A percentile compares a stretch with the other conserved stretches of the same genome.
phyloP scores from a whole-genome alignment of 2,113 vertebrate genomes.

The Epinephelus lanceolatus region DNA sequence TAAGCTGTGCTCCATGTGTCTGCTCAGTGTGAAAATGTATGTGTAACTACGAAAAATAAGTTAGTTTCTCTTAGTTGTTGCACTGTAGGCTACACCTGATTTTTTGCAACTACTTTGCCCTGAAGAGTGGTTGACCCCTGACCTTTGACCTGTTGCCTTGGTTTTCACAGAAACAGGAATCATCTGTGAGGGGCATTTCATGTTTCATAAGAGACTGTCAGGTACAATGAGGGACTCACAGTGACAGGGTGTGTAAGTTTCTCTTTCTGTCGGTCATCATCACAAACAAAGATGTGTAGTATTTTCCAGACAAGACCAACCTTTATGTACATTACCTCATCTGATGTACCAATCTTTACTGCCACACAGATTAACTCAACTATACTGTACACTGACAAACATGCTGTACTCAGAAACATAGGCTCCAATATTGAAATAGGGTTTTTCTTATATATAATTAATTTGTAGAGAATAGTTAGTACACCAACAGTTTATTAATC shows the following conservation, averaged over 20 bases:
- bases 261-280: not conserved
- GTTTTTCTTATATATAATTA: too few species aligned
- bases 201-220: not conserved
- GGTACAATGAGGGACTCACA: not conserved
- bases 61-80: not conserved
- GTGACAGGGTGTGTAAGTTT: not conserved
- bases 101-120: not conserved
- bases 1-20: not conserved
- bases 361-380: not conserved
- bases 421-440: too few species aligned
- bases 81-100: not conserved
- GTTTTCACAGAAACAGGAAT: slow-evolving; percentile 3
- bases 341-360: not conserved
- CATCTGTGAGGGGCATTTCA: not conserved
- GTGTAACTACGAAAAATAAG: not conserved
- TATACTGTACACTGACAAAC: not conserved
- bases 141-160: slow-evolving; percentile 24
- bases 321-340: not conserved
- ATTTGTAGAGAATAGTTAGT: too few species aligned
- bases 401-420: not conserved
- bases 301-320: not conserved
- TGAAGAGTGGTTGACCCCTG: not conserved
- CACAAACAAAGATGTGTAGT: not conserved
- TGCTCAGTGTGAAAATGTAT: not conserved
- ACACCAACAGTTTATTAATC: too few species aligned